These are phyloP conservation scores for Xenops minutus DNA, from an alignment of 2,797 vertebrate genomes.

Conservation along the genomic window DNA sequence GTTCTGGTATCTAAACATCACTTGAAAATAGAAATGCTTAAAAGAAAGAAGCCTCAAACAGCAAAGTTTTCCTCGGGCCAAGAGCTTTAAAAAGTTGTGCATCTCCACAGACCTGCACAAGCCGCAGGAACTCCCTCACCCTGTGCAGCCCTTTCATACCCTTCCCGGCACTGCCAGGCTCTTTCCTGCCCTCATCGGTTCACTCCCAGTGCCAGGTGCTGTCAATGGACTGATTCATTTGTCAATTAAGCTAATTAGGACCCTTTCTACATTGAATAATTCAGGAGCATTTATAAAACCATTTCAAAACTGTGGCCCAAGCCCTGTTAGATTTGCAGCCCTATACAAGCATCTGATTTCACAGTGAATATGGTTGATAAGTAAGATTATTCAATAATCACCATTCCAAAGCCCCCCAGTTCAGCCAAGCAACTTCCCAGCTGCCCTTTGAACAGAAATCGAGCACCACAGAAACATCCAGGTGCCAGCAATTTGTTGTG, in stretches of 20 bases:
- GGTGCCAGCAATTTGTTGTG: too few species aligned
- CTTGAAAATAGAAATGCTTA: neutral
- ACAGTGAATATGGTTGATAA: accelerated
- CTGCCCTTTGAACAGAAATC: neutral
- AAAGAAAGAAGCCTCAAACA: neutral
- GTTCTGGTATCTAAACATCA: neutral
- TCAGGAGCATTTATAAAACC: neutral
- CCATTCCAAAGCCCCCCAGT: accelerated
- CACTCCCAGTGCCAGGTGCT: accelerated
- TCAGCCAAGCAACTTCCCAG: too few species aligned
- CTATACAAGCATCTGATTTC: neutral
- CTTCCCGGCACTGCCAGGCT: accelerated
- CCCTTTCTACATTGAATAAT: neutral
- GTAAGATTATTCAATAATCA: neutral
- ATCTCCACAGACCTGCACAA: accelerated
- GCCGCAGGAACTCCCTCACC: accelerated
- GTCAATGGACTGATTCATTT: accelerated
- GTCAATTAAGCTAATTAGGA: neutral
- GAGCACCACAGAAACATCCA: neutral
- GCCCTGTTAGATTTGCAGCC: neutral
- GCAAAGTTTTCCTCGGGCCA: neutral
- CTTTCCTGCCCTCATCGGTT: neutral
- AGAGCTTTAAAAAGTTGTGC: accelerated
- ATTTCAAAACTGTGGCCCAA: accelerated
- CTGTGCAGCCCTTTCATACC: accelerated